phyloP scores from a whole-genome alignment of 2,797 vertebrate genomes.

The Neostethus bicornis region DNA sequence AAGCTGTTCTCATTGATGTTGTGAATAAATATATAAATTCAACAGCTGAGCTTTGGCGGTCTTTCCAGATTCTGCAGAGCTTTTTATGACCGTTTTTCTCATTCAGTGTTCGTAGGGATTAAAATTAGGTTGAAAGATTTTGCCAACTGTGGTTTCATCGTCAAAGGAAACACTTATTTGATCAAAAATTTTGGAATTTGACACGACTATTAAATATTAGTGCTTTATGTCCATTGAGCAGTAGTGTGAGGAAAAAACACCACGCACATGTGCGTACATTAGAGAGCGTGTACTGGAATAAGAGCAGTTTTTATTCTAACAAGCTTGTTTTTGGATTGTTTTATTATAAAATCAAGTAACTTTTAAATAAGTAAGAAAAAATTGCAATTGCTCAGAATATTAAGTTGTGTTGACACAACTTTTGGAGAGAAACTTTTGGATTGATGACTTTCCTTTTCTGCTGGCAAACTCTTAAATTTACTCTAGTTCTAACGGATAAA shows the following conservation, averaged over 20 bases:
- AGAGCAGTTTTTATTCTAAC: no score
- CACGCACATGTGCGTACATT: background rate
- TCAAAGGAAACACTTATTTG: background rate
- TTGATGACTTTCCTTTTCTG: background rate
- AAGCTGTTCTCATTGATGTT: conserved; percentile 18
- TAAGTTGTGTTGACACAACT: background rate
- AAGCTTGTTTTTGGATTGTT: no score
- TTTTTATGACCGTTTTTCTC: background rate
- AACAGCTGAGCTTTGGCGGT: conserved; percentile 12
- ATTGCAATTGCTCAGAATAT: background rate
- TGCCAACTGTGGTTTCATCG: background rate
- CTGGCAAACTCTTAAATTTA: background rate
- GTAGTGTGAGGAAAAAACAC: no score
- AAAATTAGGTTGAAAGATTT: background rate
- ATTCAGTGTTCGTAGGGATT: background rate
- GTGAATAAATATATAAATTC: conserved; percentile 14
- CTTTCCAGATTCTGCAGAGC: background rate
- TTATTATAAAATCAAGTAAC: no score
- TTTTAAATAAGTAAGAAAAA: no score
- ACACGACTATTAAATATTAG: background rate
- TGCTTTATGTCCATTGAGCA: no score
- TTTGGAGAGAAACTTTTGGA: background rate
- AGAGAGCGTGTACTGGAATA: no score
- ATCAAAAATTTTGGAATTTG: rapidly evolving
- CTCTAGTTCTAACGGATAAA: background rate